Base-by-base conservation (phyloP, 1,140 invertebrate species). In the Nylanderia fulva region DNA sequence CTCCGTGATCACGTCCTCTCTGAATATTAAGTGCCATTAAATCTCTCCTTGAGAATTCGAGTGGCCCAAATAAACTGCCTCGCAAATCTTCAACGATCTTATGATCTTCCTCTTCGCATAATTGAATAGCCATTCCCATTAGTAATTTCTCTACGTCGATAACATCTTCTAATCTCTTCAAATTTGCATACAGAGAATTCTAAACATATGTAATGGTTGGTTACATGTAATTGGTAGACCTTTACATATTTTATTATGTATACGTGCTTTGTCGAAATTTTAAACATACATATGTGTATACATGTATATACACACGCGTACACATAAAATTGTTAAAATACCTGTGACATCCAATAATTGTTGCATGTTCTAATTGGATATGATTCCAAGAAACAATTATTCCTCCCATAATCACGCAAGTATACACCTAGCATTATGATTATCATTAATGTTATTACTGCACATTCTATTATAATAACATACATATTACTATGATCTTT, bases 41-140 rank as follows among this genome's bases (percentile, higher is more conserved):
- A 92, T 97, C 96, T 64, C 96, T 94, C 66, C 96, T 93, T 2
- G 97, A 96, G 91, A 96, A 97, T 92, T 97, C 96, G 84, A 97
- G 92, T 3, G 97, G 96, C 0, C 97, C 97, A 91, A 96, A 97
- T 45, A 96, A 96, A 86, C 93, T 95, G 95, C 96, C 96, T 90
- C 96, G 91, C 21, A 97, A 90, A 92, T 97, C 96, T 83, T 97
- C 95, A 18, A 97, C 96, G 27, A 97, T 96, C 84, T 95, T 94
- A 58, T 96, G 94, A 91, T 97, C 97, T 89, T 97, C 97, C 74
- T 92, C 89, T 93, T 97, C 97, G 3, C 96, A 94, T 21, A 96
- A 91, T 91, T 97, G 97, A 21, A 95, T 95, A 2, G 96, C 94
- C 95, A 97, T 95, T 15, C 96, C 96, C 90, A 96, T 95, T 42